These are phyloP conservation scores for Channa striata DNA, from an alignment of 2,797 vertebrate genomes.

Conservation along the genomic window DNA sequence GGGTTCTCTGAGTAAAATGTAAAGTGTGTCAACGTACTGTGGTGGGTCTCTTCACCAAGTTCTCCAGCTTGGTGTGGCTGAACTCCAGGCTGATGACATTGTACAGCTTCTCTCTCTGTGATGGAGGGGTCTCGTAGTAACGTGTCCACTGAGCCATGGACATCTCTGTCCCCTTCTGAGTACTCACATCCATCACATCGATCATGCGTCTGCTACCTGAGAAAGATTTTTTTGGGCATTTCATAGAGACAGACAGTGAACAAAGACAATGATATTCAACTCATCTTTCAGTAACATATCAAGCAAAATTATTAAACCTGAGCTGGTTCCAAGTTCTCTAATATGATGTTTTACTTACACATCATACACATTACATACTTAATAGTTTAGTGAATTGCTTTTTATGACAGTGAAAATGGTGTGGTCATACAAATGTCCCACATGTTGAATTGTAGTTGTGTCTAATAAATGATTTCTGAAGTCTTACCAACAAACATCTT, in stretches of 20 bases:
- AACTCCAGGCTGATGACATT: constrained; percentile 99
- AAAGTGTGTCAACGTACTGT: constrained; percentile 77
- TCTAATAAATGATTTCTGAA: not conserved
- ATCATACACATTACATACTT: too few relatives aligned
- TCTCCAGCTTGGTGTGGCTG: constrained; percentile 97
- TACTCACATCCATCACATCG: constrained; percentile 98
- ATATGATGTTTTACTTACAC: too few relatives aligned
- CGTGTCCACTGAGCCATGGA: constrained; percentile 98
- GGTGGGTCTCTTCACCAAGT: constrained; percentile 91
- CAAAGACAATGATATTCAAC: not conserved
- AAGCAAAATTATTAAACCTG: too few relatives aligned
- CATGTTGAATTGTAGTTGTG: not conserved
- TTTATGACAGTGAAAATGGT: too few relatives aligned
- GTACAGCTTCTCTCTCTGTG: constrained; percentile 94
- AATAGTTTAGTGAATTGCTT: too few relatives aligned
- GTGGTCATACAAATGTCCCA: too few relatives aligned
- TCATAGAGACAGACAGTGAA: not conserved
- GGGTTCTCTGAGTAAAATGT: too few relatives aligned
- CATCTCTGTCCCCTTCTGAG: constrained; percentile 98
- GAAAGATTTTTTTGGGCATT: not conserved
- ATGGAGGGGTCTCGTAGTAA: constrained; percentile 94
- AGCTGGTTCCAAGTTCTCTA: too few relatives aligned
- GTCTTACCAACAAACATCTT: constrained; percentile 95
- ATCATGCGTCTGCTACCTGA: constrained; percentile 95
- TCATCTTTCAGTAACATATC: too few relatives aligned